Percentiles rank a stretch among this genome's conserved stretches.
Evolutionary conservation across 2,113 vertebrate species (phyloP).

Genomic region (Ammospiza nelsoni): DNA sequence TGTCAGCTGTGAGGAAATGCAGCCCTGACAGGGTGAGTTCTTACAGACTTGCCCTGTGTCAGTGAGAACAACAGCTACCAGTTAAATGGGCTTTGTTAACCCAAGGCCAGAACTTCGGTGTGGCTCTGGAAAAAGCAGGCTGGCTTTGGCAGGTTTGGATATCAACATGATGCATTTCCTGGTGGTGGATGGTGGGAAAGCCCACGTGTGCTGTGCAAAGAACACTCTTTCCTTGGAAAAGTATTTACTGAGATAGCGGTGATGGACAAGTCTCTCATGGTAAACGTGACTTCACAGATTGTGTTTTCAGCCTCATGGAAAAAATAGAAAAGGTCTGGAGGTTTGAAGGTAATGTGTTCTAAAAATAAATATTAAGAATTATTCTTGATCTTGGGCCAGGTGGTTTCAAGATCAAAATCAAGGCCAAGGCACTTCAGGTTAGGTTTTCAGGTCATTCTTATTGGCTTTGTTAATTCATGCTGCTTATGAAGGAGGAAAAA

Average conservation of each 20-base stretch:
- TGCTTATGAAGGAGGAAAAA: not conserved
- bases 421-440: not conserved
- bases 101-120: not conserved
- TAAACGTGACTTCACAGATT: not conserved
- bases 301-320: not conserved
- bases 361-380: slow-evolving; percentile 24
- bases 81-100: not conserved
- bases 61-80: not conserved
- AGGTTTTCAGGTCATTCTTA: slow-evolving; percentile 4
- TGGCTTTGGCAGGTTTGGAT: slow-evolving; percentile 44
- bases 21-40: not conserved
- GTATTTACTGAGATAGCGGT: not conserved
- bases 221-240: slow-evolving; percentile 43
- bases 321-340: not conserved
- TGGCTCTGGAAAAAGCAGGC: slow-evolving; percentile 33
- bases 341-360: slow-evolving; percentile 33
- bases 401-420: slow-evolving; percentile 47
- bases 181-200: slow-evolving; percentile 36
- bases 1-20: not conserved
- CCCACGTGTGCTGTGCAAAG: not conserved
- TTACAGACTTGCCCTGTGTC: not conserved
- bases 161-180: not conserved
- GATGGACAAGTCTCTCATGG: slow-evolving; percentile 23
- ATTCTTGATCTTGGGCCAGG: slow-evolving; percentile 3
- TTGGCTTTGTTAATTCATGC: not conserved